These are phyloP conservation scores for Coreoperca whiteheadi DNA, from an alignment of 2,113 vertebrate genomes.

Conservation along the genomic window DNA sequence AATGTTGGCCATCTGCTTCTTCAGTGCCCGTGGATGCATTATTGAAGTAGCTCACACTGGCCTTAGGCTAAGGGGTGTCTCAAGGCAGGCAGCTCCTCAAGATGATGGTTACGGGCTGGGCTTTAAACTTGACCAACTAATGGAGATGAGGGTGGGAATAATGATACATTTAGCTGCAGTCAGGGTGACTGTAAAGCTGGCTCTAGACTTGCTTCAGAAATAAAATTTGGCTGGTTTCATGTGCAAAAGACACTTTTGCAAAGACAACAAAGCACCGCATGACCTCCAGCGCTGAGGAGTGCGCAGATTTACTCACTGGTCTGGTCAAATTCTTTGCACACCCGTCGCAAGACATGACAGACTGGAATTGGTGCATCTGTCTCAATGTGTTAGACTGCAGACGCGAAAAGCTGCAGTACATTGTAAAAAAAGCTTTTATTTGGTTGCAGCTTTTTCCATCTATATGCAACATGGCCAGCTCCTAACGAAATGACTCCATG, in stretches of 20 bases:
- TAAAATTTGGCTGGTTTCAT: neutral
- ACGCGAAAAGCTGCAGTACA: neutral
- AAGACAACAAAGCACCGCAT: neutral
- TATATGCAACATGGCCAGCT: neutral
- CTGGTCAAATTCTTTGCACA: neutral
- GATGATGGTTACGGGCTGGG: neutral
- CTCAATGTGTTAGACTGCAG: neutral
- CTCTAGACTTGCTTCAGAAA: neutral
- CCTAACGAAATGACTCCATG: neutral
- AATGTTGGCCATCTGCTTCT: neutral
- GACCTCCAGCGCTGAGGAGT: neutral
- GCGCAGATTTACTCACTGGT: neutral
- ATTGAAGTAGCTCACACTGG: neutral
- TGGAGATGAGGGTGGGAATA: neutral
- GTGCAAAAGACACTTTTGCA: neutral
- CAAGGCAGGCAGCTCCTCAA: neutral
- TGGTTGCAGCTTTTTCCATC: neutral
- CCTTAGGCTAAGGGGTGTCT: conserved; percentile 12
- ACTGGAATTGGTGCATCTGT: neutral
- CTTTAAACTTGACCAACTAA: neutral
- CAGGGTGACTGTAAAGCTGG: neutral
- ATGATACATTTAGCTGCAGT: neutral
- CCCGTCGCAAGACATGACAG: neutral
- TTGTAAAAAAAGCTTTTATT: neutral
- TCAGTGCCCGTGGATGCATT: conserved; percentile 4